A percentile compares a stretch with the other conserved stretches of the same genome.
These are phyloP conservation scores for Orchestes rusci DNA, from an alignment of 2,888 invertebrate genomes.

Conservation along the genomic window DNA sequence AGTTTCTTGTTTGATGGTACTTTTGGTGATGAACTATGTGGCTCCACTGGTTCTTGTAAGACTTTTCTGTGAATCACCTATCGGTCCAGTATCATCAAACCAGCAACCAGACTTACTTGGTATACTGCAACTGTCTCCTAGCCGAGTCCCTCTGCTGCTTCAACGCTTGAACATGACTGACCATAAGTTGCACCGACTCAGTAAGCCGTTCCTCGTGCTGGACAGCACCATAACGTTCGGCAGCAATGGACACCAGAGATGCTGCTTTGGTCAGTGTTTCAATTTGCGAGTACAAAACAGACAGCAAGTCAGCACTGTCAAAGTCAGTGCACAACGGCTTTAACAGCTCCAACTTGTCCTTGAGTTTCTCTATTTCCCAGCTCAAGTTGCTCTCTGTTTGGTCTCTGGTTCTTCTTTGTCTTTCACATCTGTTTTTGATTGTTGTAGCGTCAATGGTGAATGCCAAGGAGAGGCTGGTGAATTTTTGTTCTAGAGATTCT, in stretches of 20 bases:
- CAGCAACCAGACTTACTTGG: conserved; percentile 44
- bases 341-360: conserved; percentile 41
- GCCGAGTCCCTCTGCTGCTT: conserved; percentile 50
- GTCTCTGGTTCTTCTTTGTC: conserved; percentile 51
- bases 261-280: conserved; percentile 39
- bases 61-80: conserved; percentile 35
- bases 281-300: conserved; percentile 45
- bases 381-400: conserved; percentile 53
- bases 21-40: conserved; percentile 23
- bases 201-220: conserved; percentile 52
- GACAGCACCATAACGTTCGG: conserved; percentile 49
- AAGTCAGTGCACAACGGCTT: conserved; percentile 47
- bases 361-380: conserved; percentile 47
- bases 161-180: conserved; percentile 51
- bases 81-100: not conserved
- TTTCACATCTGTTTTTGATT: conserved; percentile 46
- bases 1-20: conserved; percentile 25
- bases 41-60: conserved; percentile 31
- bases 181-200: conserved; percentile 51
- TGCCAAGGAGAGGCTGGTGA: conserved; percentile 49
- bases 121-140: conserved; percentile 51
- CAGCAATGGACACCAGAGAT: conserved; percentile 37
- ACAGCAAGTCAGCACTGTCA: conserved; percentile 47
- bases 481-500: conserved; percentile 49
- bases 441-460: conserved; percentile 54